A percentile compares a stretch with the other conserved stretches of the same genome.
These are phyloP conservation scores for Chlorodrepanis virens DNA, from an alignment of 2,113 vertebrate species.

Conservation along the genomic window DNA sequence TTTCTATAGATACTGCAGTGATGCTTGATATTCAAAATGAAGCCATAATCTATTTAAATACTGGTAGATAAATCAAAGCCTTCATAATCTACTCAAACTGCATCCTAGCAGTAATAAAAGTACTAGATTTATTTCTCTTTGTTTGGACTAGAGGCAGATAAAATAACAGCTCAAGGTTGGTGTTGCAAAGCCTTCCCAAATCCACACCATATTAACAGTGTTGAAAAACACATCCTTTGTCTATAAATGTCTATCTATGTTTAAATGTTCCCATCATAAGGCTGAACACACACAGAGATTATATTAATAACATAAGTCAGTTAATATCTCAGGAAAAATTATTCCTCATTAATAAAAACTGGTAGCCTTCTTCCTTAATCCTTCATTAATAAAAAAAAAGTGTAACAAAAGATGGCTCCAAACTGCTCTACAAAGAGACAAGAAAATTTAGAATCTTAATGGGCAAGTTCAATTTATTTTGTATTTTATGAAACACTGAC, in stretches of 20 bases:
- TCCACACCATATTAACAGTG: background rate
- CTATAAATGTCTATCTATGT: background rate
- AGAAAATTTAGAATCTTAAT: background rate
- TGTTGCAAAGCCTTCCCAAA: background rate
- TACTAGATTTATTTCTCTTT: background rate
- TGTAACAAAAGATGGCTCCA: background rate
- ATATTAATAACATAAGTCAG: background rate
- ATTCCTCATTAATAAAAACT: background rate
- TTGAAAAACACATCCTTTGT: background rate
- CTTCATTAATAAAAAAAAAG: background rate
- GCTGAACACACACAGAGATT: background rate
- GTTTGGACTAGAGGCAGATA: background rate
- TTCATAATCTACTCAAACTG: background rate
- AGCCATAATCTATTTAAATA: background rate
- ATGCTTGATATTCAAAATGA: background rate
- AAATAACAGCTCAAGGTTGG: background rate
- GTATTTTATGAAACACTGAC: background rate
- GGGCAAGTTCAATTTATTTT: slow-evolving; percentile 1
- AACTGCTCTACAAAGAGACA: background rate
- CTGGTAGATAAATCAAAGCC: background rate
- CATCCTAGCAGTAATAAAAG: background rate
- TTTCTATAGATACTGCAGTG: background rate
- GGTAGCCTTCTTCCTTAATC: background rate
- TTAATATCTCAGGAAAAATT: background rate
- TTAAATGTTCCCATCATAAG: background rate